Base-by-base conservation (phyloP, 2,797 vertebrate genomes). In the Chromobotia macracanthus region DNA sequence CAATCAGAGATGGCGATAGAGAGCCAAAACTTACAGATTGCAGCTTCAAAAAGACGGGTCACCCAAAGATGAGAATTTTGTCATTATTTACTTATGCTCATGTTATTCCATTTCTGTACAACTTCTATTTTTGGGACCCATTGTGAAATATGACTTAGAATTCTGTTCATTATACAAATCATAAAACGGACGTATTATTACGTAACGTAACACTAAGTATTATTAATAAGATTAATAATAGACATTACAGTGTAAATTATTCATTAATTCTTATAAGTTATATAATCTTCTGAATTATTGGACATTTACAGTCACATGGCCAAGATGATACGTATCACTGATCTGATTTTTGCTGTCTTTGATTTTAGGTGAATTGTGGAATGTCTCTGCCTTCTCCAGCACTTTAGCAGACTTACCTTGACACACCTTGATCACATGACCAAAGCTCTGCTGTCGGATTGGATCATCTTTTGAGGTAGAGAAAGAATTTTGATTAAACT, bases 301-400 rank as follows among this genome's bases (percentile, higher is more conserved):
- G 23, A 12, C 19, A 28, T 7, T 16, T 15, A 15, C 41, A 19
- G 19, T 53, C 13, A 31, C 10, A 6, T 10, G 18, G 11, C 11
- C 35, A 38, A 46, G 19, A 23, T 15, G 18, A 11, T 21, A n/a
- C 50, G 35, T 6, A 50, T 31, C 11, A 10, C 50, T 70, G 3
- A 38, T 53, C 2, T 5, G 0, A 8, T 46, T 15, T 44, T 61
- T 15, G 66, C 83, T 21, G 72, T 87, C 75, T 72, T 41, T 71
- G 55, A 79, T 51, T 80, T 55, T 82, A 92, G 91, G 85, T 78
- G 25, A 48, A 65, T 60, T 53, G 80, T 61, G 61, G 73, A 79
- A 75, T 81, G 75, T 75, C 70, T 25, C 61, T 5, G 23, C 44
- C 71, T 83, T 28, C n/a, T 46, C 72, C 63, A 70, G 72, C 19